A percentile compares a stretch with the other conserved stretches of the same genome.
These are phyloP conservation scores for Lycocerus yunnanus DNA, from an alignment of 2,888 invertebrate genomes.

Conservation along the genomic window DNA sequence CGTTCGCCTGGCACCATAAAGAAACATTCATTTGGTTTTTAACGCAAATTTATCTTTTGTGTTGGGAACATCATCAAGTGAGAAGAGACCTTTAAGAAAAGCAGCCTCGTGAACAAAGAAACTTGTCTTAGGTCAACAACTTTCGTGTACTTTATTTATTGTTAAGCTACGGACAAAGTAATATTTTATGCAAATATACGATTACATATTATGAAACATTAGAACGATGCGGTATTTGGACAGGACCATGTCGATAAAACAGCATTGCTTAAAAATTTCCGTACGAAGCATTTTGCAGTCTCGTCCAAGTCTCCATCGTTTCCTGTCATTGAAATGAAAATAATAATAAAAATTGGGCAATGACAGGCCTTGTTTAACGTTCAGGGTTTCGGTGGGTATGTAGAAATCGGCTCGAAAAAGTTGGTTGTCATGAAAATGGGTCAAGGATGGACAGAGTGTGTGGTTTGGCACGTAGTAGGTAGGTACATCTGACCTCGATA, in stretches of 20 bases:
- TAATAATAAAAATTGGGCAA: not conserved
- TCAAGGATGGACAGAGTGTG: not conserved
- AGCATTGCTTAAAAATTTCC: not conserved
- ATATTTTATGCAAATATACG: not conserved
- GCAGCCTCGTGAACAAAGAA: not conserved
- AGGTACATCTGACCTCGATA: not conserved
- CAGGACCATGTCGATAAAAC: not conserved
- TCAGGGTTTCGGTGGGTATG: not conserved
- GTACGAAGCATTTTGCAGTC: not conserved
- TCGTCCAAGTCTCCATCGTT: not conserved
- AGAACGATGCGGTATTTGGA: not conserved
- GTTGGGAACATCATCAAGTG: not conserved
- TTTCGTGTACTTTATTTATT: not conserved
- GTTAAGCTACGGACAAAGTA: not conserved
- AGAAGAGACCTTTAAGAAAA: not conserved
- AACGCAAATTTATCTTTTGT: not conserved
- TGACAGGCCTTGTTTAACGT: not conserved
- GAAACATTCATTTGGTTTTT: not conserved
- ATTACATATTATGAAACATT: not conserved
- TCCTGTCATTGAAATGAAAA: not conserved
- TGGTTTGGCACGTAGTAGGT: not conserved
- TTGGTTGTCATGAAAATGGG: not conserved
- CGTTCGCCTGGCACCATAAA: not conserved
- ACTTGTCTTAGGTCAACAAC: not conserved
- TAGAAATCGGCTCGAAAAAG: not conserved